Evolutionary conservation across 2,888 invertebrate species (phyloP), one percentile per base, ranked within the genome.

Genomic region (Cryptocephalus primarius): DNA sequence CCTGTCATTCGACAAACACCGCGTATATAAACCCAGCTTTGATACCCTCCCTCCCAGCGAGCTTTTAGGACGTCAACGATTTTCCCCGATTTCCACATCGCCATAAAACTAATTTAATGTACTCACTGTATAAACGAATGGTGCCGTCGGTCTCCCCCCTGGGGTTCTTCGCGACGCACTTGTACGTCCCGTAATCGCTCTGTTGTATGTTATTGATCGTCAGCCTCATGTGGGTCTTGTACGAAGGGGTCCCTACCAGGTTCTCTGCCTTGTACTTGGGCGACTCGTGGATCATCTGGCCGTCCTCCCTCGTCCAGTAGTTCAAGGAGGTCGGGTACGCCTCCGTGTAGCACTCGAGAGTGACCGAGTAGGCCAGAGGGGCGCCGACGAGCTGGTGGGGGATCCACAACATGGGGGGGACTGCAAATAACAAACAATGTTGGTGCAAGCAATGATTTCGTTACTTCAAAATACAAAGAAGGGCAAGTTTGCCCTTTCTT

Each of bases 351-450:
- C 92, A 92, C 71, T 91, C 90, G 51, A 92, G 71, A 4, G 88
- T 88, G 9, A 90, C 85, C 59, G 85, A 85, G 68, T 84, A 87
- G 52, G 84, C 85, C 48, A 87, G 73, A 1, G 89, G 88, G 11
- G 87, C 87, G 32, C 90, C 89, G 34, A 92, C 89, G 54, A 91
- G 74, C 69, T 92, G 91, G 72, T 91, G 88, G 6, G 90, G 89
- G 62, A 92, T 90, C 85, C 85, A 88, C 47, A 92, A 76, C 88
- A 90, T 89, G 8, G 92, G 91, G 1, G 91, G 88, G 74, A 92
- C 91, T 92, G 55, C 9, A 60, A 60, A 42, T 50, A 49, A n/a
- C n/a, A 40, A 46, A 49, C 39, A 36, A 22, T 10, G 22, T 42
- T 34, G 2, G 36, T 36, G 12, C n/a, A n/a, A n/a, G n/a, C n/a